phyloP scores from a whole-genome alignment of 1,140 invertebrate genomes.

The Drosophila orena region DNA sequence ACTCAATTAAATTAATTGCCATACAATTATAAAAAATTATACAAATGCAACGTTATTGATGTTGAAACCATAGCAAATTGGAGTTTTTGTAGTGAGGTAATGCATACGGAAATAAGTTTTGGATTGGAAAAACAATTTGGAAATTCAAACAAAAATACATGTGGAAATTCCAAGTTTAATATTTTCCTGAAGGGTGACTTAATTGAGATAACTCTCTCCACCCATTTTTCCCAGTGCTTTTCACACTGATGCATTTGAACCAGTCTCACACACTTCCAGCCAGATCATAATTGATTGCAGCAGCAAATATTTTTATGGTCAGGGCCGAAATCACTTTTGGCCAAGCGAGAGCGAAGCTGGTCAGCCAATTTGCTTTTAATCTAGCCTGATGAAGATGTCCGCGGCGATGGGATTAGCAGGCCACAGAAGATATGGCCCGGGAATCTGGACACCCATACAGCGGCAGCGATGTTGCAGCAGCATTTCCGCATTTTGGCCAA shows the following conservation, averaged over 20 bases:
- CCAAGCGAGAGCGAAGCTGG: slow-evolving; percentile 25
- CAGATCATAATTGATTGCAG: slow-evolving; percentile 46
- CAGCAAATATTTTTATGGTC: slow-evolving; percentile 51
- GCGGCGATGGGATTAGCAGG: slow-evolving; percentile 56
- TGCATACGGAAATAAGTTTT: neutral
- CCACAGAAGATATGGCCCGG: slow-evolving; percentile 19
- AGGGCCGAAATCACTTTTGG: slow-evolving; percentile 49
- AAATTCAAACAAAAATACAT: no score
- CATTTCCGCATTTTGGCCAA: slow-evolving; percentile 67
- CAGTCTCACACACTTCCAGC: slow-evolving; percentile 1
- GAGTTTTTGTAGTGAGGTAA: neutral
- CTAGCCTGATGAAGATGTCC: slow-evolving; percentile 74
- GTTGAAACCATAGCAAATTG: neutral
- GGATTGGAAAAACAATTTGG: neutral
- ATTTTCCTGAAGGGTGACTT: no score
- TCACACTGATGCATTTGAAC: slow-evolving; percentile 7
- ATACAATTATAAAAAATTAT: neutral
- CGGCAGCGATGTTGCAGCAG: neutral
- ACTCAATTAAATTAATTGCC: neutral
- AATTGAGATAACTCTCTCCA: no score
- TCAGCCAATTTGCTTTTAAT: slow-evolving; percentile 65
- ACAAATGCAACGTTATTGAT: neutral
- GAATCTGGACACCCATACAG: slow-evolving; percentile 9
- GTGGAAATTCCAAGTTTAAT: no score
- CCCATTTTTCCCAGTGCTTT: slow-evolving; percentile 3